These are phyloP conservation scores for Volucella bombylans DNA, from an alignment of 2,888 invertebrate genomes.

Conservation along the genomic window DNA sequence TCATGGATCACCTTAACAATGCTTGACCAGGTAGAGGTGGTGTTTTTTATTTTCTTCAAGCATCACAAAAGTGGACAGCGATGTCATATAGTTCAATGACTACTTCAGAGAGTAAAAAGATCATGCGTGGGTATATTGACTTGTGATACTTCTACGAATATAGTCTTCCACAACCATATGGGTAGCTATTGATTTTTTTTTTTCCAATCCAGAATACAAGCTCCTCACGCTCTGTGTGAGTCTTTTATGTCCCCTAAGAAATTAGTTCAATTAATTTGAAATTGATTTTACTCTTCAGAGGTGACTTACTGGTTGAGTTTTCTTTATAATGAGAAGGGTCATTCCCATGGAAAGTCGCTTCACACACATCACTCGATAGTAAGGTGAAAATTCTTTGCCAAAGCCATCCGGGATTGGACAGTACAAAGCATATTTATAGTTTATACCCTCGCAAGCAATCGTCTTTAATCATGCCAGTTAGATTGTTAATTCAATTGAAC, in stretches of 20 bases:
- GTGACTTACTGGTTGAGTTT: not conserved
- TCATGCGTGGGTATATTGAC: conserved; percentile 22
- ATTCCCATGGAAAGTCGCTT: conserved; percentile 11
- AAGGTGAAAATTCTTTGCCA: conserved; percentile 1
- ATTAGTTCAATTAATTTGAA: conserved; percentile 35
- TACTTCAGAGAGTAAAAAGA: conserved; percentile 17
- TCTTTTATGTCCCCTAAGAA: not conserved
- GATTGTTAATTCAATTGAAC: conserved; percentile 71
- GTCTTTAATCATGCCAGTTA: conserved; percentile 43
- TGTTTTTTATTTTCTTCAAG: too few species aligned
- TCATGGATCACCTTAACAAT: conserved; percentile 13
- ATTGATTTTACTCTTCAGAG: conserved; percentile 24
- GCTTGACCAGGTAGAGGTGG: conserved; percentile 1
- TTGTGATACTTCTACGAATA: not conserved
- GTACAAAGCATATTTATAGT: not conserved
- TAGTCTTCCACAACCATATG: not conserved
- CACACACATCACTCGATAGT: not conserved
- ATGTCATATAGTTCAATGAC: conserved; percentile 47
- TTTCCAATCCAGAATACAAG: not conserved
- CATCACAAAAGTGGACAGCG: conserved; percentile 5
- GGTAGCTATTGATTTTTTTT: conserved; percentile 38
- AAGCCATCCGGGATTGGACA: not conserved
- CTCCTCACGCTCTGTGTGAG: not conserved
- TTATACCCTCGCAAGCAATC: not conserved
- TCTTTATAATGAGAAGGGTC: not conserved